Evolutionary conservation across 2,797 vertebrate genomes (phyloP), one percentile per base, ranked within the genome.

Genomic region (Parotocinclus haroldoi): DNA sequence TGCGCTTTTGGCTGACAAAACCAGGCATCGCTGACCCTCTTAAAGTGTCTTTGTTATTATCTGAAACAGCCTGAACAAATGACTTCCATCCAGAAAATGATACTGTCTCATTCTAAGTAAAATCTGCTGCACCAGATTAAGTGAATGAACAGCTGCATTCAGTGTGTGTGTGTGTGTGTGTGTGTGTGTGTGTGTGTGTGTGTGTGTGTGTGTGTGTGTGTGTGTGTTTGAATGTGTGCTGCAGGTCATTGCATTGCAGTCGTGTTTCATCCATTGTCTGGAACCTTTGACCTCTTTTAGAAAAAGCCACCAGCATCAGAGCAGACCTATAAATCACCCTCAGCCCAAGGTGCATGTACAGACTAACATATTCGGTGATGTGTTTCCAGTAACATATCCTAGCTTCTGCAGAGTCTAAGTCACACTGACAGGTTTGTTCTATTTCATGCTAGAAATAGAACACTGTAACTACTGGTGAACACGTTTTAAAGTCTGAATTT

Each of bases 1-100:
- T 44, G 46, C 18, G 16, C 27, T 12, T 51, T 50, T 50, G 3
- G 54, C 37, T 10, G 16, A 51, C n/a, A n/a, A 67, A 52, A 10
- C 48, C 37, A 52, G 4, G 48, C 13, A 36, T 42, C 46, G 58
- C 54, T 58, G 37, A 9, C 9, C 17, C 7, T 27, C 50, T 48
- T 44, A 10, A 42, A 13, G 17, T 9, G 7, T 52, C 14, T 55
- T n/a, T 48, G 44, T 49, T 42, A 54, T 57, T 17, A 66, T 45
- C 63, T 49, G 45, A 37, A 48, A 57, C 18, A 18, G n/a, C 36
- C 36, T 17, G 18, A 44, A 52, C 42, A 56, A 55, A 65, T 57
- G 9, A 57, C 14, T 46, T 49, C 11, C 53, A 14, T 49, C 7
- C 16, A 67, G 46, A 58, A 66, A 57, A 51, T 50, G 12, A 27